phyloP scores from a whole-genome alignment of 2,888 invertebrate species.

The Merodon equestris region DNA sequence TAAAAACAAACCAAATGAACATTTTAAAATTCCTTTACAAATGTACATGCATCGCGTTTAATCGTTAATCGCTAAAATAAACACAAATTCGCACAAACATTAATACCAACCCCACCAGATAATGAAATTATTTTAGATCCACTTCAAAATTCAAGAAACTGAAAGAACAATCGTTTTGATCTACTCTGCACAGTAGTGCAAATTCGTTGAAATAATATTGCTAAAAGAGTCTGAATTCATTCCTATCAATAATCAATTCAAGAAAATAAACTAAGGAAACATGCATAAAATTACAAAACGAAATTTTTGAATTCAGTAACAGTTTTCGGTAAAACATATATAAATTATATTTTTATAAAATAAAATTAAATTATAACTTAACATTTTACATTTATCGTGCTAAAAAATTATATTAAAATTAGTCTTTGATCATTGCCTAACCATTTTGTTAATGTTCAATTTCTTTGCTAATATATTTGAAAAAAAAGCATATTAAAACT shows the following conservation, averaged over 20 bases:
- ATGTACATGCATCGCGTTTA: conserved; percentile 11
- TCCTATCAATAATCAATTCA: too few relatives aligned
- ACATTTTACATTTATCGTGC: conserved; percentile 50
- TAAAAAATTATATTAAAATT: conserved; percentile 35
- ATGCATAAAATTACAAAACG: conserved; percentile 42
- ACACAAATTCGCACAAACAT: neutral
- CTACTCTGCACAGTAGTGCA: too few relatives aligned
- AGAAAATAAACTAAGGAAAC: conserved; percentile 26
- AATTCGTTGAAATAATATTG: too few relatives aligned
- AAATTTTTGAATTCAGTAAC: too few relatives aligned
- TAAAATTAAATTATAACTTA: conserved; percentile 30
- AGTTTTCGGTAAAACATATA: too few relatives aligned
- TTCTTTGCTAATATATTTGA: conserved; percentile 29
- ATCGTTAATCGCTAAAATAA: neutral
- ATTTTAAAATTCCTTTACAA: conserved; percentile 33
- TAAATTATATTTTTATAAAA: conserved; percentile 67
- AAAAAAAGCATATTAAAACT: conserved; percentile 8
- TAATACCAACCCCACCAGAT: too few relatives aligned
- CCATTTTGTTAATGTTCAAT: conserved; percentile 31
- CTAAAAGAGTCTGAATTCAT: too few relatives aligned
- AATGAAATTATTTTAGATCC: too few relatives aligned
- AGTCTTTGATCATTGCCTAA: conserved; percentile 28
- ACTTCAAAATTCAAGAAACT: too few relatives aligned
- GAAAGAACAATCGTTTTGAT: too few relatives aligned
- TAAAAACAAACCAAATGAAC: neutral